Evolutionary conservation across 2,888 invertebrate species (phyloP), one percentile per base, ranked within the genome.

Genomic region (Parasteatoda lunata): DNA sequence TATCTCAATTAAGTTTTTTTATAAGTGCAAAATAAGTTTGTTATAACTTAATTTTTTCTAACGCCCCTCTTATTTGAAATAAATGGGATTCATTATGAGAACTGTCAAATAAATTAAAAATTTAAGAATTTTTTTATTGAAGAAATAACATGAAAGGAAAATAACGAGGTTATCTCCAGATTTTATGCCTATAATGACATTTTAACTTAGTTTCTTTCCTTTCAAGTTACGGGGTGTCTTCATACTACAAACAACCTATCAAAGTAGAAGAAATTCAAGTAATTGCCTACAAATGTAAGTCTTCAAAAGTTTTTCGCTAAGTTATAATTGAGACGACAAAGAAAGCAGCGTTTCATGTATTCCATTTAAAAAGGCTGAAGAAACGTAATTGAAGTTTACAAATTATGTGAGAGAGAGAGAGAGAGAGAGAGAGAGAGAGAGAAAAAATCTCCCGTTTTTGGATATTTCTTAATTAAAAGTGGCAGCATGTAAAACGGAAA

Each of bases 251-350:
- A 30, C 30, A 30, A 2, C 30, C 30, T 30, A 30, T 30, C 30
- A 30, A 30, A 30, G 30, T 30, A 30, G 30, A 30, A 30, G 30
- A 30, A 30, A 30, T 30, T 30, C 30, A 30, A 30, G 30, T 30
- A 30, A 65, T 49, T 13, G 59, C 59, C 45, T 9, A 52, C 49
- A 75, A 78, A 84, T 78, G 78, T 78, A 78, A 59, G 79, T n/a
- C 65, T 51, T 13, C 52, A 69, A 64, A 83, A 76, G 64, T 64
- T 78, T 80, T 77, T 48, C 47, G 30, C 5, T 49, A 76, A 81
- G 77, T 86, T 86, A 86, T 86, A 86, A 86, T 86, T 81, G 80
- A 59, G 59, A 15, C 77, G 66, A 71, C 77, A 77, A 80, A 82
- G 54, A 80, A 86, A 47, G 30, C 54, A 30, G 45, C 80, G n/a